Conservation (phyloP, 1,140 invertebrate species). For the Ceratosolen solmsi region DNA sequence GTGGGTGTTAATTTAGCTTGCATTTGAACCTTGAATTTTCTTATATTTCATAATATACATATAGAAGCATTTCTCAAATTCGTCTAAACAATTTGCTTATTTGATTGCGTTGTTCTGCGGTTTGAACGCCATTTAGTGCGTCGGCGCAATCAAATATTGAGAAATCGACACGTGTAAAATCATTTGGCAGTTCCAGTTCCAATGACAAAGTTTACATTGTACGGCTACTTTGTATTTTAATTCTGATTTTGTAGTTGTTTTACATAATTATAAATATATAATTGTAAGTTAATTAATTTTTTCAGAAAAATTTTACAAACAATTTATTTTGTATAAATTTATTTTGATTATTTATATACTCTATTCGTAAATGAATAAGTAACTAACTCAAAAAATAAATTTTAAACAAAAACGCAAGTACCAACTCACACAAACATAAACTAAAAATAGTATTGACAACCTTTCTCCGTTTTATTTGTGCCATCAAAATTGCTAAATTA, state of each 20-base stretch:
- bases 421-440: constrained; percentile 1
- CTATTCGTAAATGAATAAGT: no score
- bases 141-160: neutral
- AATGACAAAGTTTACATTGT: no score
- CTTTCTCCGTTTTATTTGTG: constrained; percentile 6
- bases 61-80: neutral
- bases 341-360: no score
- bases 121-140: constrained; percentile 5
- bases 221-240: no score
- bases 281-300: no score
- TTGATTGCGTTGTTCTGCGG: neutral
- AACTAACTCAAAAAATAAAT: no score
- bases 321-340: no score
- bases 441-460: constrained; percentile 18
- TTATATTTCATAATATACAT: neutral
- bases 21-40: neutral
- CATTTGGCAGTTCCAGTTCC: no score
- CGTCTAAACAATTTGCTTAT: neutral
- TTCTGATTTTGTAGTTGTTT: no score
- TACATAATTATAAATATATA: no score
- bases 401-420: neutral
- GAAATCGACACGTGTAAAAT: neutral
- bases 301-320: no score
- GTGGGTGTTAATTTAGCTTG: constrained; percentile 5
- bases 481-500: neutral